phyloP scores from a whole-genome alignment of 2,113 vertebrate species.

The Solenodon paradoxus region DNA sequence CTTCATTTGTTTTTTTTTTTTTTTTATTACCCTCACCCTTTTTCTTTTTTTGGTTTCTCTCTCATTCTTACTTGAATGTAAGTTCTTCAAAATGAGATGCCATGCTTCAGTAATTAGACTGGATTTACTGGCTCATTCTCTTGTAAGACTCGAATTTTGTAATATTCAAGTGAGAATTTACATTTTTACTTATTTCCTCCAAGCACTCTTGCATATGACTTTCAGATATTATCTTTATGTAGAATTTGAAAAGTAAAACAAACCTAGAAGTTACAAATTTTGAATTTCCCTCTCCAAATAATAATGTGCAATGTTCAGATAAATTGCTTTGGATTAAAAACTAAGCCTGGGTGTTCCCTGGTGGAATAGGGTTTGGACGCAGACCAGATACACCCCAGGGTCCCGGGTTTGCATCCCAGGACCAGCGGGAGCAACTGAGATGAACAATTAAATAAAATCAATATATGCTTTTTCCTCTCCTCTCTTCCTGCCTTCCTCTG shows the following conservation, averaged over 20 bases:
- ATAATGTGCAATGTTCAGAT: not conserved
- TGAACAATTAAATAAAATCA: no score
- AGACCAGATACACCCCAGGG: no score
- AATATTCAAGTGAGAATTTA: not conserved
- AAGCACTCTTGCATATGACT: not conserved
- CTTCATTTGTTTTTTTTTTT: not conserved
- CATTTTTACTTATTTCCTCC: not conserved
- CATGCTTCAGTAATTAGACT: not conserved
- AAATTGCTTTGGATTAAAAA: not conserved
- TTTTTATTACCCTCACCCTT: not conserved
- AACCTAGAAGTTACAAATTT: not conserved
- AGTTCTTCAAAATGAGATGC: not conserved
- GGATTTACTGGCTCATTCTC: not conserved
- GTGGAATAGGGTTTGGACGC: no score
- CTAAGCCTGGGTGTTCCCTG: no score
- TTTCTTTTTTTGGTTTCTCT: not conserved
- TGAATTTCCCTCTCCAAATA: not conserved
- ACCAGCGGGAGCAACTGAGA: no score
- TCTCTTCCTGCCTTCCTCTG: no score
- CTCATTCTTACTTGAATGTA: not conserved
- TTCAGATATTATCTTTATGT: not conserved
- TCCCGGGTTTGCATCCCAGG: no score
- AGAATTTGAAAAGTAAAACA: not conserved
- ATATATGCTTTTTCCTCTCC: no score
- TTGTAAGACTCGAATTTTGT: not conserved